Percentiles rank a stretch among this genome's conserved stretches.
Conservation (phyloP, 2,113 vertebrate species). For the Tympanuchus pallidicinctus region DNA sequence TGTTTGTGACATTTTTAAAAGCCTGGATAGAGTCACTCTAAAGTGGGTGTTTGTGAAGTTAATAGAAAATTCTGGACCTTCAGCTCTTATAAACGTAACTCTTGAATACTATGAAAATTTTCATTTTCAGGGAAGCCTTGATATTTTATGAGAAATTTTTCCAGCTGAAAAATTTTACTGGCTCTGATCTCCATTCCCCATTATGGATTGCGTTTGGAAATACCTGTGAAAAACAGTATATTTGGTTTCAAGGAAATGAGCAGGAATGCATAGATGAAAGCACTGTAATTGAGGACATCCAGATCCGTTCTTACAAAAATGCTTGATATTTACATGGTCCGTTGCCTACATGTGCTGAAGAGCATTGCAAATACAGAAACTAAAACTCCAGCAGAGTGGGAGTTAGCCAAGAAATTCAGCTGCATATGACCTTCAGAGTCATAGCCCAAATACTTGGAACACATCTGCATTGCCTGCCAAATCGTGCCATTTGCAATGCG, state of each 20-base stretch:
- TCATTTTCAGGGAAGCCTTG: constrained; percentile 61
- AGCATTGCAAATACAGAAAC: background rate
- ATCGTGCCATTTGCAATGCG: background rate
- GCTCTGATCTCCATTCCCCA: background rate
- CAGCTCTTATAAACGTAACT: constrained; percentile 54
- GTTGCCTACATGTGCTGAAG: background rate
- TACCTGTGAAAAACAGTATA: constrained; percentile 46
- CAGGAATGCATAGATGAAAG: background rate
- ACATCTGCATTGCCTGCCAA: background rate
- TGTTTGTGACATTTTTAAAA: background rate
- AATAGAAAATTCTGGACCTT: constrained; percentile 56
- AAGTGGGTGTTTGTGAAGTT: constrained; percentile 45
- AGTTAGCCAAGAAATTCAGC: constrained; percentile 46
- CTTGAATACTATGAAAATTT: constrained; percentile 65
- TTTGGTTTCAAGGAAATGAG: constrained; percentile 32
- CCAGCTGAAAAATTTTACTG: constrained; percentile 64
- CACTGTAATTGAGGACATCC: constrained; percentile 34
- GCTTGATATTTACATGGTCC: background rate
- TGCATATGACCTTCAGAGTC: background rate
- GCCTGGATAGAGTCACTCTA: background rate
- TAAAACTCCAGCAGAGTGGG: background rate
- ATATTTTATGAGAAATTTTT: constrained; percentile 61
- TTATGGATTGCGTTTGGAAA: constrained; percentile 35
- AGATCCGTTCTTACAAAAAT: constrained; percentile 15
- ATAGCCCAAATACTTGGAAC: background rate